Evolutionary conservation across 1,140 invertebrate species (phyloP).

Genomic region (Ectropis grisescens): DNA sequence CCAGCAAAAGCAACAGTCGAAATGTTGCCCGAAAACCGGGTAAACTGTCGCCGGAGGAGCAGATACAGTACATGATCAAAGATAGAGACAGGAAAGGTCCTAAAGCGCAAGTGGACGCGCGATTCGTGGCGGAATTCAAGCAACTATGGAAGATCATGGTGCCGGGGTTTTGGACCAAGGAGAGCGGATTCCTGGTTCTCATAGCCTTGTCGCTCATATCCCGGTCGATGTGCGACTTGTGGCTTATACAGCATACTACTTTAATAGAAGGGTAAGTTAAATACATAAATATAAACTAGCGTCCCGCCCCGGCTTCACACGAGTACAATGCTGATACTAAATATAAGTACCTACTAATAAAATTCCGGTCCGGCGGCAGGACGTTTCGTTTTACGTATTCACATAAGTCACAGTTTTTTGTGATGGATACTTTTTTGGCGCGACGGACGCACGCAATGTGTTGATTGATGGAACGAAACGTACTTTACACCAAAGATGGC

Average conservation of each 20-base stretch:
- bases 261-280: slow-evolving; percentile 87
- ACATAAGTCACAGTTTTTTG: too few relatives aligned
- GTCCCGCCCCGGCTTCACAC: too few relatives aligned
- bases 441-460: too few relatives aligned
- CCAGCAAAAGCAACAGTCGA: too few relatives aligned
- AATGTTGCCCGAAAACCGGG: slow-evolving; percentile 20
- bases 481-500: too few relatives aligned
- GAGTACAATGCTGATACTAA: too few relatives aligned
- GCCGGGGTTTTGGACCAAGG: slow-evolving; percentile 80
- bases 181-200: slow-evolving; percentile 84
- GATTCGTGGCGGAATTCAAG: slow-evolving; percentile 85
- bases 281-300: too few relatives aligned
- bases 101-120: slow-evolving; percentile 88
- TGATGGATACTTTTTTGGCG: too few relatives aligned
- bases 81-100: slow-evolving; percentile 75
- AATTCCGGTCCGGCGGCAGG: too few relatives aligned
- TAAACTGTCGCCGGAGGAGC: slow-evolving; percentile 69
- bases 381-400: too few relatives aligned
- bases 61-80: slow-evolving; percentile 83
- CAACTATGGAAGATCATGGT: slow-evolving; percentile 87
- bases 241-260: slow-evolving; percentile 96
- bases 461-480: too few relatives aligned
- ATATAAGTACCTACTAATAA: too few relatives aligned
- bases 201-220: slow-evolving; percentile 87
- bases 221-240: slow-evolving; percentile 95